Conservation (phyloP, 2,797 vertebrate species). For the Phataginus tetradactyla region DNA sequence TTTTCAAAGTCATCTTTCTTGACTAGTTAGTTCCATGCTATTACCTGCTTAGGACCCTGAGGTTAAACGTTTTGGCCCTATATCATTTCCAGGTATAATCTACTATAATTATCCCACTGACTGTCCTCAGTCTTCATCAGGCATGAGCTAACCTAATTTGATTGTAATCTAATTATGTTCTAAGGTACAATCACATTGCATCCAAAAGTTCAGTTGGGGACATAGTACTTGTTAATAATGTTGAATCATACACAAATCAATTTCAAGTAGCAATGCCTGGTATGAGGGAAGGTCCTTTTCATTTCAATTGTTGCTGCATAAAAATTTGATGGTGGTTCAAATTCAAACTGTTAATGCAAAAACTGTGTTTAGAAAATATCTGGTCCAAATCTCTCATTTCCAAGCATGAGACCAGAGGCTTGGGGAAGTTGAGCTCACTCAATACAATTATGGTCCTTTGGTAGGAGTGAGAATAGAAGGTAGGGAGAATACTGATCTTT, state of each 20-base stretch:
- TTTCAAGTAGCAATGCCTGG: background rate
- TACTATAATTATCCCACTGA: background rate
- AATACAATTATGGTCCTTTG: background rate
- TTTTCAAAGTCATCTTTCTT: background rate
- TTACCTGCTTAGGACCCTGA: background rate
- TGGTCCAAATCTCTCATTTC: background rate
- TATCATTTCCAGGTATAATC: background rate
- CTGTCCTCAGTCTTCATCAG: background rate
- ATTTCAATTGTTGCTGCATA: background rate
- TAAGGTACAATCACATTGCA: background rate
- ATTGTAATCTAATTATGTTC: background rate
- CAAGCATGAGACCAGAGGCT: background rate
- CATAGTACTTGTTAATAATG: background rate
- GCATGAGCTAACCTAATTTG: background rate
- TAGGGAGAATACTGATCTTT: too few species aligned
- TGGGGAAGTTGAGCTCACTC: background rate
- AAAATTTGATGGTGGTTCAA: background rate
- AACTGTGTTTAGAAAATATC: background rate
- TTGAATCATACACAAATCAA: background rate
- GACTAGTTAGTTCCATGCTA: background rate
- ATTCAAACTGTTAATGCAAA: background rate
- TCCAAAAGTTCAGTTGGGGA: background rate
- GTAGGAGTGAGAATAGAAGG: background rate
- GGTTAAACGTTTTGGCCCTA: background rate
- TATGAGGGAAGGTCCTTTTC: background rate